A percentile compares a stretch with the other conserved stretches of the same genome.
Conservation (phyloP, 2,113 vertebrate genomes). For the Accipiter virgatus region DNA sequence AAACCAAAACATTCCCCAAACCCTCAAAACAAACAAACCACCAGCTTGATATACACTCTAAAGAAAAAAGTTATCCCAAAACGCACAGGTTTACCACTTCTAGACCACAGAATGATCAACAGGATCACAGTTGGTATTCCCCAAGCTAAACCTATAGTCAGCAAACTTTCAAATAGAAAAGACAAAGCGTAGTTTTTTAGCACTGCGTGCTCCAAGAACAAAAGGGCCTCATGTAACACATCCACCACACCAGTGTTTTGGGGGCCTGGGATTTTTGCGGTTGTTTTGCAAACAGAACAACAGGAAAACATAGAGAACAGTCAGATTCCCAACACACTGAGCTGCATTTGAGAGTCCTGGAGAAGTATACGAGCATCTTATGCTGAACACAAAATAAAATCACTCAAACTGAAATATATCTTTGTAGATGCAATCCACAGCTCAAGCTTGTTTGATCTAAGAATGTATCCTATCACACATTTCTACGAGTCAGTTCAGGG, state of each 20-base stretch:
- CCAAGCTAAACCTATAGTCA: neutral
- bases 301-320: rapidly evolving
- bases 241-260: neutral
- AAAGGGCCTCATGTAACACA: neutral
- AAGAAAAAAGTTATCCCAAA: neutral
- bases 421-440: neutral
- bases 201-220: neutral
- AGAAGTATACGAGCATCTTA: rapidly evolving
- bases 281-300: neutral
- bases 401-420: neutral
- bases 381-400: neutral
- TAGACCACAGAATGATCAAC: neutral
- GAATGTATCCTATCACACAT: neutral
- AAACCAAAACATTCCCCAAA: neutral
- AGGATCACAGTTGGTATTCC: neutral
- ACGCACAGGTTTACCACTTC: neutral
- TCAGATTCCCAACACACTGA: neutral
- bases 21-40: neutral
- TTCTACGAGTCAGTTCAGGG: neutral
- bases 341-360: neutral
- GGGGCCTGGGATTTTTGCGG: neutral
- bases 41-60: neutral
- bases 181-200: neutral
- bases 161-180: neutral
- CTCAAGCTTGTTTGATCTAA: neutral